Evolutionary conservation across 23 tunicate genomes (phyloP), one percentile per base, ranked within the genome.

Genomic region (Halocynthia aurantium): DNA sequence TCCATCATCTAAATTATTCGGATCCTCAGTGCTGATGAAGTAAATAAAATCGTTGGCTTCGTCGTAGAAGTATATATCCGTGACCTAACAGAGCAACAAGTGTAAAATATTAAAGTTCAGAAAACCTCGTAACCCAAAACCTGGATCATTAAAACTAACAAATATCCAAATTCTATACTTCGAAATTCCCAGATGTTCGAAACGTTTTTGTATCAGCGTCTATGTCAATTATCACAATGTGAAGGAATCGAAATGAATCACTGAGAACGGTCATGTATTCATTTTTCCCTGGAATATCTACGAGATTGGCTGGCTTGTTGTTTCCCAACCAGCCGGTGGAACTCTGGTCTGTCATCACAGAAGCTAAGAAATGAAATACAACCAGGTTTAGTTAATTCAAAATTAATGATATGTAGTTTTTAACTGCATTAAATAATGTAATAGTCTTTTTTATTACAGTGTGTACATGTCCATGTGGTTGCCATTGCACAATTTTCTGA

Each of bases 301-400:
- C 70, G 22, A 91, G 51, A 58, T 85, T 79, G 12, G 87, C 70
- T 10, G 85, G 83, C 74, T 91, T 91, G 87, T 91, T 85, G 60
- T 85, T 86, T 15, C 97, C 97, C 31, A 91, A 21, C 97, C 97
- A 91, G 6, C 97, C 97, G 8, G 87, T 77, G 7, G 57, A 72
- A 57, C 90, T 91, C 49, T 22, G 10, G 72, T 19, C 63, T 77
- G 18, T 52, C 85, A 91, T 85, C 52, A 19, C 52, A 5, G 71
- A 69, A 50, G 61, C 93, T 81, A 76, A 19, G 75, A 63, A 81
- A 7, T 9, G 21, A 65, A 64, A 61, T 20, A 15, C 5, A 31
- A 31, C 44, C 4, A 31, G 44, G 2, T 31, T 31, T 31, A 31
- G 44, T 31, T 31, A 31, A 31, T 31, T 31, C 63, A 58, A 58